Base-by-base conservation (phyloP, 2,797 vertebrate species). In the Anguilla obscura region DNA sequence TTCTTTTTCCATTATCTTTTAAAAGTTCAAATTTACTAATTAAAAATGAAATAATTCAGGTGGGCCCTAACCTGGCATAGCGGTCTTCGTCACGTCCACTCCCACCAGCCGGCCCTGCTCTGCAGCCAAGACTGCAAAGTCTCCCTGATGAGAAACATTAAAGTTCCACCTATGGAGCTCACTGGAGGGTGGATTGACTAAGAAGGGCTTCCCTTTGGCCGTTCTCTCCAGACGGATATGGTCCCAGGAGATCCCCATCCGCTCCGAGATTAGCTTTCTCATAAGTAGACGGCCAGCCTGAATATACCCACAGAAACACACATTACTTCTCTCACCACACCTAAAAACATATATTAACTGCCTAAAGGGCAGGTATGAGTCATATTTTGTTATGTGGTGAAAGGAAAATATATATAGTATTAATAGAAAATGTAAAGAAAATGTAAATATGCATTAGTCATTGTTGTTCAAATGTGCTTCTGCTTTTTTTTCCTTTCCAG, bases 121-220 rank as follows among this genome's bases (percentile, higher is more conserved):
- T 80, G 98, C 98, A 80, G 98, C 98, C 21, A 99, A 96, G 54
- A 99, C 97, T 0, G 98, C 95, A 69, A 96, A 99, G 92, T 99
- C 98, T 1, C 99, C 99, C 93, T 99, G 99, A 92, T 99, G 99
- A 88, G 98, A 99, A 69, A 99, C 89, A 86, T 99, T 99, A 92
- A 99, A 99, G 91, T 92, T 97, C 95, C 97, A 99, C 89, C 93
- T 94, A 0, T 1, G 50, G 84, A 1, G 12, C 52, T 36, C 14
- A 16, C 33, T 58, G 52, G 87, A 54, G 6, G 24, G 36, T 10
- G 87, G 83, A 24, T 52, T 30, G 5, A 69, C 95, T 87, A 99
- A 95, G 92, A 97, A 97, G 33, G 98, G 99, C 91, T 99, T 99
- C 91, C 99, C 99, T 94, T 97, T 96, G 33, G 96, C 92, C 1